Percentiles rank a stretch among this genome's conserved stretches.
phyloP scores from a whole-genome alignment of 2,797 vertebrate genomes.

The Mycteria americana region DNA sequence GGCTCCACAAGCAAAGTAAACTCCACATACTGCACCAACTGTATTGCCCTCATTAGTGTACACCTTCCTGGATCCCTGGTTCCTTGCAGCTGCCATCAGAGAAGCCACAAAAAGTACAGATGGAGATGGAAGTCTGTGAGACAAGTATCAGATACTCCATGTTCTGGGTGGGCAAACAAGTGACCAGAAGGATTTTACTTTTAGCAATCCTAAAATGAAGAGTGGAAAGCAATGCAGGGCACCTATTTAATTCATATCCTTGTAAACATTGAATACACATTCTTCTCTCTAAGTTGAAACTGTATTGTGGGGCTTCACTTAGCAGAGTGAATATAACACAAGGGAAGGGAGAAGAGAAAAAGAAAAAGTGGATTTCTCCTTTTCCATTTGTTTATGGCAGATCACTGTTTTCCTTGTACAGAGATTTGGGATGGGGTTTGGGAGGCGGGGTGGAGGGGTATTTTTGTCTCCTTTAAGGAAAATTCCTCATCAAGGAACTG shows the following conservation, averaged over 20 bases:
- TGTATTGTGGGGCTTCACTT: background rate
- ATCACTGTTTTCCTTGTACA: background rate
- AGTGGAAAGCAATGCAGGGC: background rate
- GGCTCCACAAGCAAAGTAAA: constrained; percentile 29
- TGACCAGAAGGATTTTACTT: background rate
- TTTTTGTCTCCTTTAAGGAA: background rate
- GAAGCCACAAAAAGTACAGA: background rate
- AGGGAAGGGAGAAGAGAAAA: background rate
- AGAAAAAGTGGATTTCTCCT: background rate
- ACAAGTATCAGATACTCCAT: background rate
- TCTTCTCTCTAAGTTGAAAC: background rate
- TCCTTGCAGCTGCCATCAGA: background rate
- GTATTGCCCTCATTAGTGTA: background rate
- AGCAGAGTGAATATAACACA: background rate
- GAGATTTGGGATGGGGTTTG: background rate
- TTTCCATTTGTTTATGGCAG: background rate
- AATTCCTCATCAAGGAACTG: background rate
- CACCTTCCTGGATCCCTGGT: background rate
- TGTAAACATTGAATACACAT: background rate
- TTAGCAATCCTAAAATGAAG: background rate
- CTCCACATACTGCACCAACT: background rate
- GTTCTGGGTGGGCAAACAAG: background rate
- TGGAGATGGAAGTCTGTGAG: background rate
- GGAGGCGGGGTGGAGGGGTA: too few species aligned
- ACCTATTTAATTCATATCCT: background rate